These are phyloP conservation scores for Buathra laborator DNA, from an alignment of 2,888 invertebrate genomes.

Conservation along the genomic window DNA sequence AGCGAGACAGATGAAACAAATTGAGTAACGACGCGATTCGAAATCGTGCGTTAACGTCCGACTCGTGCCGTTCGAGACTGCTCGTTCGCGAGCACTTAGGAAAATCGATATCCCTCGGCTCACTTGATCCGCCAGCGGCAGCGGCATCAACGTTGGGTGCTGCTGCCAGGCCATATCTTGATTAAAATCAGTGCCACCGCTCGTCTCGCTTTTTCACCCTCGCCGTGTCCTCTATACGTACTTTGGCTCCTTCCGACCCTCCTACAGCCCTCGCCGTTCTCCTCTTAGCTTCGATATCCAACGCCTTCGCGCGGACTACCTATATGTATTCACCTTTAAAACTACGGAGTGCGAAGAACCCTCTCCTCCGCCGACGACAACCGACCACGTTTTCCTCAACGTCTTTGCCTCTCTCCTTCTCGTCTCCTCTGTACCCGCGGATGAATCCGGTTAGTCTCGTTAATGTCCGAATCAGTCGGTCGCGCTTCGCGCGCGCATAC, in stretches of 20 bases:
- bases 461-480: slow-evolving; percentile 81
- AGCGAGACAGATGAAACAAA: slow-evolving; percentile 57
- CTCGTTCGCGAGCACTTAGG: slow-evolving; percentile 80
- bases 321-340: slow-evolving; percentile 20
- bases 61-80: slow-evolving; percentile 69
- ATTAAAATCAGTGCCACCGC: slow-evolving; percentile 84
- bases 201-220: slow-evolving; percentile 72
- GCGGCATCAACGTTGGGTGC: slow-evolving; percentile 63
- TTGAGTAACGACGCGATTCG: slow-evolving; percentile 68
- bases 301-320: slow-evolving; percentile 48
- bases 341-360: neutral
- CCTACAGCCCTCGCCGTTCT: slow-evolving; percentile 52
- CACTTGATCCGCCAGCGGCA: slow-evolving; percentile 79
- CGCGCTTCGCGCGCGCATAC: slow-evolving; percentile 68
- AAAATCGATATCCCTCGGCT: slow-evolving; percentile 84
- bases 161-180: slow-evolving; percentile 84
- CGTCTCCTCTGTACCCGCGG: slow-evolving; percentile 61
- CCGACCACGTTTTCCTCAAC: neutral
- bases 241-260: slow-evolving; percentile 65
- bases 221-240: slow-evolving; percentile 62
- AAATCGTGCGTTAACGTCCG: slow-evolving; percentile 68
- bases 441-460: slow-evolving; percentile 84
- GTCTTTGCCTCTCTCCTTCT: slow-evolving; percentile 27
- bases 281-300: slow-evolving; percentile 20
- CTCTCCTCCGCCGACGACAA: neutral